phyloP scores from a whole-genome alignment of 1,140 invertebrate species.

The Manduca sexta region DNA sequence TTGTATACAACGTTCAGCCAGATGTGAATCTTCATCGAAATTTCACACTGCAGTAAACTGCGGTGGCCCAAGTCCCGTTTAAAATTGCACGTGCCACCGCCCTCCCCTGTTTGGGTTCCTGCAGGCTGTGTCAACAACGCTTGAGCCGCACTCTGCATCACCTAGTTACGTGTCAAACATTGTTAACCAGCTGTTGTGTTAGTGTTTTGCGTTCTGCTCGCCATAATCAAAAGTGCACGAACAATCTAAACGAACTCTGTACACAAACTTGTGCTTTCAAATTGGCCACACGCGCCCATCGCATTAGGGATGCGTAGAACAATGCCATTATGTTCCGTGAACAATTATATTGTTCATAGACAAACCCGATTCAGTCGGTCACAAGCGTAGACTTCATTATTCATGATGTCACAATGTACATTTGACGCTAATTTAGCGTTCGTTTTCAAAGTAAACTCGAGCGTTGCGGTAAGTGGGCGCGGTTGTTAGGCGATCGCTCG shows the following conservation, averaged over 20 bases:
- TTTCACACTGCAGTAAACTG: slow-evolving; percentile 24
- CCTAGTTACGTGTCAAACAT: slow-evolving; percentile 58
- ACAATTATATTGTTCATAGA: slow-evolving; percentile 46
- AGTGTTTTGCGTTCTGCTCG: slow-evolving; percentile 31
- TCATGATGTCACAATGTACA: slow-evolving; percentile 37
- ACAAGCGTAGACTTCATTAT: slow-evolving; percentile 45
- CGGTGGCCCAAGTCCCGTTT: slow-evolving; percentile 36
- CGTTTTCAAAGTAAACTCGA: slow-evolving; percentile 22
- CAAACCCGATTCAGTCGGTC: slow-evolving; percentile 35
- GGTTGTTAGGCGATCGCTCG: slow-evolving; percentile 43
- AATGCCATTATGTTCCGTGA: slow-evolving; percentile 46
- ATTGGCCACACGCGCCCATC: slow-evolving; percentile 15
- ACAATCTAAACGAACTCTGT: slow-evolving; percentile 13
- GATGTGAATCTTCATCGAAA: slow-evolving; percentile 32
- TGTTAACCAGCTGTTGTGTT: slow-evolving; percentile 55
- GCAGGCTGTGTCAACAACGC: slow-evolving; percentile 44
- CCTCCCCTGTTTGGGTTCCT: slow-evolving; percentile 38
- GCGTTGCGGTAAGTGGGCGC: slow-evolving; percentile 29
- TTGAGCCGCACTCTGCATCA: slow-evolving; percentile 43
- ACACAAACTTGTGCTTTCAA: slow-evolving; percentile 15
- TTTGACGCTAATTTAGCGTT: slow-evolving; percentile 23
- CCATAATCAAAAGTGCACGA: slow-evolving; percentile 19
- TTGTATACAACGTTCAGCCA: slow-evolving; percentile 6
- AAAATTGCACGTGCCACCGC: slow-evolving; percentile 54
- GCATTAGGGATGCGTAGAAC: slow-evolving; percentile 30